Conservation (phyloP, 2,888 invertebrate genomes). For the Dendrolimus pini region DNA sequence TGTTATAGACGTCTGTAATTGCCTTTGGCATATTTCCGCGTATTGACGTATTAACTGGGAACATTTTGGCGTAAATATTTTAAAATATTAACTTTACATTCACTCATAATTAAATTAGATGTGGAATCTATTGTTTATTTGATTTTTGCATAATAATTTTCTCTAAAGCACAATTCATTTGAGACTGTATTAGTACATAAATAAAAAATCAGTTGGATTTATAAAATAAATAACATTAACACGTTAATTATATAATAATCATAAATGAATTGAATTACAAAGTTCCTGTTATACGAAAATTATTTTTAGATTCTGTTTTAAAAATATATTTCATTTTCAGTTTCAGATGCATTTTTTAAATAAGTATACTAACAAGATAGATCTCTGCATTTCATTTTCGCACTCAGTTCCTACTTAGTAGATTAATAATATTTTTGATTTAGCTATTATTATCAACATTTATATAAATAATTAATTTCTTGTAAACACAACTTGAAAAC, state of each 20-base stretch:
- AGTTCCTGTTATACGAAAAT: constrained; percentile 19
- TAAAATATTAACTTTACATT: background rate
- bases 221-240: constrained; percentile 13
- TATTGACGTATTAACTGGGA: background rate
- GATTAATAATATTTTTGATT: constrained; percentile 52
- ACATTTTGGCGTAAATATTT: background rate
- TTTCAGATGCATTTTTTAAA: constrained; percentile 59
- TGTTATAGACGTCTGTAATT: background rate
- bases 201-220: constrained; percentile 10
- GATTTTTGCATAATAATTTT: constrained; percentile 4
- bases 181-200: constrained; percentile 18
- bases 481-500: constrained; percentile 36
- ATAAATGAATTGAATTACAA: constrained; percentile 14
- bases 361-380: constrained; percentile 34
- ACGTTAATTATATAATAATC: constrained; percentile 4
- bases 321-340: constrained; percentile 18
- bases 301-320: constrained; percentile 5
- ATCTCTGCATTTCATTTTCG: constrained; percentile 60
- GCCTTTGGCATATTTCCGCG: background rate
- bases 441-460: constrained; percentile 49
- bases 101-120: background rate
- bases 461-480: constrained; percentile 15
- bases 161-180: constrained; percentile 15
- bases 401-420: constrained; percentile 75
- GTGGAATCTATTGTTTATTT: background rate